These are phyloP conservation scores for Drosophila pandora DNA, from an alignment of 1,140 invertebrate species.

Conservation along the genomic window DNA sequence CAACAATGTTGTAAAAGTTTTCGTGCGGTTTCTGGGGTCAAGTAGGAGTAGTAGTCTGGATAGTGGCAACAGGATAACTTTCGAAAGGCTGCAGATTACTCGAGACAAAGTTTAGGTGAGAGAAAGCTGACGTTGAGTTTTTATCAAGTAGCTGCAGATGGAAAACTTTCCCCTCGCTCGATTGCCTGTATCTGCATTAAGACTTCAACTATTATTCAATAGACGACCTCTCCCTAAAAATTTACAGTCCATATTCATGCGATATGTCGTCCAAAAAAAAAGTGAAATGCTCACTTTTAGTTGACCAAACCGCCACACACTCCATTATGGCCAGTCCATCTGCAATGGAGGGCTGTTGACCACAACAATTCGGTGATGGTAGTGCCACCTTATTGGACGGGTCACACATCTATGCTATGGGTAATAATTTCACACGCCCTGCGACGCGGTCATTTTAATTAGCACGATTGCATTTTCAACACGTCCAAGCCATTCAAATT, in stretches of 20 bases:
- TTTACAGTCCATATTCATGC: not conserved
- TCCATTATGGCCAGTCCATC: conserved; percentile 18
- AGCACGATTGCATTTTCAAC: conserved; percentile 78
- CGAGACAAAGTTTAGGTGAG: conserved; percentile 5
- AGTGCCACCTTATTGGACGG: not conserved
- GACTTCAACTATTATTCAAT: not conserved
- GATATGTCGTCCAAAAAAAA: not conserved
- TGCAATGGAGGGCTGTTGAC: conserved; percentile 2
- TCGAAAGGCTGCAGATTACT: conserved; percentile 21
- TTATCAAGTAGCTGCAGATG: conserved; percentile 30
- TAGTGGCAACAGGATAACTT: not conserved
- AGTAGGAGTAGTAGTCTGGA: conserved; percentile 3
- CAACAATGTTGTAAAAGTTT: conserved; percentile 35
- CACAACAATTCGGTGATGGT: conserved; percentile 13
- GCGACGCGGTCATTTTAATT: conserved; percentile 78
- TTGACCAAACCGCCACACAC: conserved; percentile 5
- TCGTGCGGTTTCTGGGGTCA: conserved; percentile 15
- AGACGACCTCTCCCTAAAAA: not conserved
- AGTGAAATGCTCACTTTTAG: not conserved
- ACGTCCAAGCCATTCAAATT: conserved; percentile 70
- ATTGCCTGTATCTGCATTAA: not conserved
- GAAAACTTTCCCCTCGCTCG: conserved; percentile 10
- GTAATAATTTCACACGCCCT: conserved; percentile 75
- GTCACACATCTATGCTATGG: conserved; percentile 27
- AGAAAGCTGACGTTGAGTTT: not conserved